These are phyloP conservation scores for Semicossyphus pulcher DNA, from an alignment of 2,113 vertebrate species.

Conservation along the genomic window DNA sequence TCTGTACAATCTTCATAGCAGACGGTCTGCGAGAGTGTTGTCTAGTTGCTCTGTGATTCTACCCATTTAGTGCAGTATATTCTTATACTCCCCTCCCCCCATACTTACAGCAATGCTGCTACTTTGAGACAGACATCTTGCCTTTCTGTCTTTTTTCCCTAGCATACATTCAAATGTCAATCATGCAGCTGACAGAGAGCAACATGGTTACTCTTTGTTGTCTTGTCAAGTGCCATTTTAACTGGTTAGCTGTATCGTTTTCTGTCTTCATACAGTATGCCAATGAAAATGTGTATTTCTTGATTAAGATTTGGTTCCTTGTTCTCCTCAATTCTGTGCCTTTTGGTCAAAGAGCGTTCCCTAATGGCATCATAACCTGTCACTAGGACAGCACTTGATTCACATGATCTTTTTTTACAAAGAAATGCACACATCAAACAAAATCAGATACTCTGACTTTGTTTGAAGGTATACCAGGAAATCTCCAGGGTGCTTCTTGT, in stretches of 20 bases:
- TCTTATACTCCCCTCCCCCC: not conserved
- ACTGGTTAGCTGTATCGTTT: not conserved
- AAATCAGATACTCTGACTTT: not conserved
- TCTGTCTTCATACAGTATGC: not conserved
- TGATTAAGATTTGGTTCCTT: not conserved
- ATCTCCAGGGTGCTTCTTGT: conserved; percentile 47
- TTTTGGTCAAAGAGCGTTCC: not conserved
- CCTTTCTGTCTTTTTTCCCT: not conserved
- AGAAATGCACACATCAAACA: not conserved
- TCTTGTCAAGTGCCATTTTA: not conserved
- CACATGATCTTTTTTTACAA: conserved; percentile 24
- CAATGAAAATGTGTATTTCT: not conserved
- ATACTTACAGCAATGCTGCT: not conserved
- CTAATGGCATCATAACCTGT: not conserved
- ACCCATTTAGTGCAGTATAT: not conserved
- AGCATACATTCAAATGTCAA: not conserved
- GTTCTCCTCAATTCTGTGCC: not conserved
- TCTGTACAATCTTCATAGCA: not conserved
- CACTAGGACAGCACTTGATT: not conserved
- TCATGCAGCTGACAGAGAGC: not conserved
- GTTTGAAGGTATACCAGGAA: conserved; percentile 19
- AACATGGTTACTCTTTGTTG: not conserved
- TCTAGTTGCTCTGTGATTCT: conserved; percentile 6
- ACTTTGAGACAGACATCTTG: not conserved
- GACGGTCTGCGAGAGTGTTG: not conserved